Percentiles rank a stretch among this genome's conserved stretches.
These are phyloP conservation scores for Corythaixoides concolor DNA, from an alignment of 2,113 vertebrate genomes.

Conservation along the genomic window DNA sequence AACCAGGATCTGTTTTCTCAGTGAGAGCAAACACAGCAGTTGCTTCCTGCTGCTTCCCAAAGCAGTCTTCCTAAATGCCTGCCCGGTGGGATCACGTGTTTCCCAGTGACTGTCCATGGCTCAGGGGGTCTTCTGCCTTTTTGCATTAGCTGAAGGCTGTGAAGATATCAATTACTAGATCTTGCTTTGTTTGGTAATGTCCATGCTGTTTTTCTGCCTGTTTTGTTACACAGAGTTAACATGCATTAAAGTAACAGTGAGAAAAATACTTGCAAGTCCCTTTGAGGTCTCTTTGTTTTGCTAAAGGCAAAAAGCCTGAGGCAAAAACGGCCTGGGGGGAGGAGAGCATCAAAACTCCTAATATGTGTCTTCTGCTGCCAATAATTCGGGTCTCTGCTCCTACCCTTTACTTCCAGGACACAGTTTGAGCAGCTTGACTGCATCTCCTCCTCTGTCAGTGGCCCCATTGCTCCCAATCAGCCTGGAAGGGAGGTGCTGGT, in stretches of 20 bases:
- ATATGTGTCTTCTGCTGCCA: background rate
- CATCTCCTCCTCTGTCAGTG: background rate
- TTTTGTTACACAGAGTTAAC: background rate
- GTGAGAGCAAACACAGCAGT: background rate
- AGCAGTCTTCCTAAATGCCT: background rate
- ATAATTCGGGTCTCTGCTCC: background rate
- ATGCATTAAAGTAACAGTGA: background rate
- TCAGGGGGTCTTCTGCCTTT: background rate
- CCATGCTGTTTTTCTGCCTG: background rate
- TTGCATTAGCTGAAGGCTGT: background rate
- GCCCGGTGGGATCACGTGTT: background rate
- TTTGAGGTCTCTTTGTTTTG: background rate
- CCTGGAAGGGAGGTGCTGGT: background rate
- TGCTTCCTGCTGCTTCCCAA: background rate
- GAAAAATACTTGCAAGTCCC: background rate
- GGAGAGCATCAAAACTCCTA: background rate
- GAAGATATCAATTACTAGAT: background rate
- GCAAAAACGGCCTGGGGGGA: background rate
- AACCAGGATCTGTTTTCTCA: background rate
- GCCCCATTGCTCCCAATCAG: background rate
- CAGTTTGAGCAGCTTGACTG: background rate
- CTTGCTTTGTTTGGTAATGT: background rate
- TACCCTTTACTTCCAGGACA: background rate
- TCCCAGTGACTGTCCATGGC: background rate
- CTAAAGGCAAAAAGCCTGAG: background rate